These are phyloP conservation scores for Alsophila aescularia DNA, from an alignment of 2,888 invertebrate genomes.

Conservation along the genomic window DNA sequence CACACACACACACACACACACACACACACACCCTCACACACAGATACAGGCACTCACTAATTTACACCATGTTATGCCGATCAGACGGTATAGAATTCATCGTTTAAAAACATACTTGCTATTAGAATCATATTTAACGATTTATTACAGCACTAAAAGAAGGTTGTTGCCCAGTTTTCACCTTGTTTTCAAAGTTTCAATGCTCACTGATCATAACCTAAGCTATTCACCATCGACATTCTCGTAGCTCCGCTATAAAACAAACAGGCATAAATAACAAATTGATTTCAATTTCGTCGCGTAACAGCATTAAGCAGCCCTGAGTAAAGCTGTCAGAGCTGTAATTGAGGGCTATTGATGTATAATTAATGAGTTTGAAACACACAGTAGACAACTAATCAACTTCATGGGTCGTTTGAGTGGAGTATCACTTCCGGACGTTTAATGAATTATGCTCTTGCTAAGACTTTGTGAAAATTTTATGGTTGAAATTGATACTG, in stretches of 20 bases:
- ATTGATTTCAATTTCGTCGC: conserved; percentile 23
- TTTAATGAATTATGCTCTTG: neutral
- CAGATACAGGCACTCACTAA: too few species aligned
- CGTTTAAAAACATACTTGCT: too few species aligned
- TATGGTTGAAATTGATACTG: conserved; percentile 1
- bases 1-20: too few species aligned
- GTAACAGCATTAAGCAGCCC: conserved; percentile 25
- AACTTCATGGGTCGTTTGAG: conserved; percentile 15
- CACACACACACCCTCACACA: too few species aligned
- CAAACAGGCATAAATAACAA: conserved; percentile 26
- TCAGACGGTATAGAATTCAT: too few species aligned
- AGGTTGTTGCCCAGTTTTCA: too few species aligned
- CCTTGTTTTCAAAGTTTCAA: neutral
- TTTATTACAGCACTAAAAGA: too few species aligned
- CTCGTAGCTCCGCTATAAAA: conserved; percentile 4
- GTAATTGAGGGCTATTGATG: conserved; percentile 38
- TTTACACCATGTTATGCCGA: too few species aligned
- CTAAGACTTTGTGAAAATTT: conserved; percentile 1
- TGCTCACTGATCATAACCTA: neutral
- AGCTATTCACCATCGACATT: neutral
- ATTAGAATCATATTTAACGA: too few species aligned
- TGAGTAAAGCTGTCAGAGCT: conserved; percentile 36
- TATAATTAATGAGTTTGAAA: conserved; percentile 36
- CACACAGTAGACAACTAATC: conserved; percentile 30
- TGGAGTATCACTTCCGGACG: conserved; percentile 1